Conservation (phyloP, 2,113 vertebrate genomes). For the Cygnus buccinator region DNA sequence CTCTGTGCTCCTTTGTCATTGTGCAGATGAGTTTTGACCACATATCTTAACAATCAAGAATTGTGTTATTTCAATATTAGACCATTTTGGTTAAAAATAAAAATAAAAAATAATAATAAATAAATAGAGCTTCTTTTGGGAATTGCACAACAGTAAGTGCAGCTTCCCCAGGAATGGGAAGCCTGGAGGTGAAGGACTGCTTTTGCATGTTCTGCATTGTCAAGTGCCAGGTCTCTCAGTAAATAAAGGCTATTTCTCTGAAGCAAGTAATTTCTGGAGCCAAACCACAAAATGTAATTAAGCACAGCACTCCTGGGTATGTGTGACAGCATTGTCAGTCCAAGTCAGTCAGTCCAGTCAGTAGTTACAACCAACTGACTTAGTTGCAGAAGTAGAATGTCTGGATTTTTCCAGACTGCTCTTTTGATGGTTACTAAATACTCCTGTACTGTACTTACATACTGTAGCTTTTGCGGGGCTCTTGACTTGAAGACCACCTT, state of each 20-base stretch:
- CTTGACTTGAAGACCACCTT: neutral
- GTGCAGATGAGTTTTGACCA: neutral
- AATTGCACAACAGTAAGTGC: rapidly evolving
- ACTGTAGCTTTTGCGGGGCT: neutral
- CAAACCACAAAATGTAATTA: neutral
- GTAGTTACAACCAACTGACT: neutral
- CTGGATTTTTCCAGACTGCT: neutral
- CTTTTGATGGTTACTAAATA: neutral
- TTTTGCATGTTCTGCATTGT: neutral
- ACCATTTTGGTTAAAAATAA: neutral
- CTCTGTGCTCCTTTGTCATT: neutral
- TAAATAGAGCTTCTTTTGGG: neutral
- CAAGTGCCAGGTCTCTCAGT: neutral
- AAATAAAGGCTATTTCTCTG: neutral
- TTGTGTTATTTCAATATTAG: neutral
- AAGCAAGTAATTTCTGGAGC: neutral
- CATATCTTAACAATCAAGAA: neutral
- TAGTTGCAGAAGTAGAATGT: neutral
- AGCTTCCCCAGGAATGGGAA: neutral
- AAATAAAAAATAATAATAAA: neutral
- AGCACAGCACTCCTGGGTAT: neutral
- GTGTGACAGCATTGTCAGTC: neutral
- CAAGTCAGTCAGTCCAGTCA: neutral
- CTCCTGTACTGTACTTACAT: neutral
- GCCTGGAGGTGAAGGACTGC: neutral